Evolutionary conservation across 2,113 vertebrate genomes (phyloP), one percentile per base, ranked within the genome.

Genomic region (Anhinga rufa): DNA sequence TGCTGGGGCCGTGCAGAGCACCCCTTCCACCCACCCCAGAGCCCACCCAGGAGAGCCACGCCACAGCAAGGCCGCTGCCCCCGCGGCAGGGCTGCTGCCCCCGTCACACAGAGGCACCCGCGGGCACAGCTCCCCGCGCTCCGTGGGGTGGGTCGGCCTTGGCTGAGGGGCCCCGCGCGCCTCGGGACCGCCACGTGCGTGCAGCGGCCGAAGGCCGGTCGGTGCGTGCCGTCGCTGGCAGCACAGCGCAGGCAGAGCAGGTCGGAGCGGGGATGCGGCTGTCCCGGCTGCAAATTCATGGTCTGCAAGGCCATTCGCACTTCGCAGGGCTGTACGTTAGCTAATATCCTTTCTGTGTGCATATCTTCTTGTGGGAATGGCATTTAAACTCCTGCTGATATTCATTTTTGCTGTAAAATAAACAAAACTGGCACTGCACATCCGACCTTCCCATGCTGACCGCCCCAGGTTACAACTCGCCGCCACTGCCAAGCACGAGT

Each of bases 401-500:
- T 1, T 14, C 14, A 22, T 5, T 61, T 36, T 38, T 44, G 57
- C 22, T 70, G 14, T 25, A 21, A 38, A 61, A 60, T 12, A 13
- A 29, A 38, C 5, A 29, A 19, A 51, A 9, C 11, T 17, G 64
- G 32, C 8, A 2, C 28, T 25, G 28, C 65, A 3, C 42, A 4
- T 13, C 13, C 21, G 17, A 5, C n/a, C 44, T 10, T 4, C 10
- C 3, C 10, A 4, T 0, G 10, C 48, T n/a, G 61, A 6, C 38
- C 38, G 10, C 38, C 18, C 44, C 12, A 2, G 29, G 10, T 10
- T 15, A 12, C 32, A 18, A 31, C 36, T 12, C 9, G 61, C 25
- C 4, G 7, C 44, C 14, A 1, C 52, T 3, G 36, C 44, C 1
- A 7, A 16, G 6, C 4, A 3, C 8, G 1, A 2, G 36, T 13